A percentile compares a stretch with the other conserved stretches of the same genome.
Conservation (phyloP, 2,888 invertebrate species). For the Dynastes tityus region DNA sequence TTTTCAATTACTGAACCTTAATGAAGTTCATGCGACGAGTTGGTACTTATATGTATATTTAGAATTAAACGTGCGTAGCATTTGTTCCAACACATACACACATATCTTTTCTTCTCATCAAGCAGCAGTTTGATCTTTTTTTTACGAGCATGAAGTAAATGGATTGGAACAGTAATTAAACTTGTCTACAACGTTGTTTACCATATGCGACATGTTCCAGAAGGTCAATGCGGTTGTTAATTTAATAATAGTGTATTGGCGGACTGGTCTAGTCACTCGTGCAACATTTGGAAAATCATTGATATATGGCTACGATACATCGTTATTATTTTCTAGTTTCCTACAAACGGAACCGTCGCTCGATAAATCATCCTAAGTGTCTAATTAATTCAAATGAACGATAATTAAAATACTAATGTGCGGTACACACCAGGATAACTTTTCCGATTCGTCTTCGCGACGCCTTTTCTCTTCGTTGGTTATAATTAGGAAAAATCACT, state of each 20-base stretch:
- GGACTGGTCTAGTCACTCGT: not conserved
- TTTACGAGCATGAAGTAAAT: conserved; percentile 29
- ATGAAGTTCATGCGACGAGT: conserved; percentile 38
- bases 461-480: not conserved
- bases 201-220: conserved; percentile 42
- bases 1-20: conserved; percentile 25
- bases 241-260: conserved; percentile 39
- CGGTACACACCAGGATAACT: conserved; percentile 2
- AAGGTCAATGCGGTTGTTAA: conserved; percentile 43
- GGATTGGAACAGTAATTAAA: conserved; percentile 45
- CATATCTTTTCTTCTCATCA: conserved; percentile 32
- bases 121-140: conserved; percentile 45
- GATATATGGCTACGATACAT: conserved; percentile 10
- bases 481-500: conserved; percentile 11
- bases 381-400: conserved; percentile 41
- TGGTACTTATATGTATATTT: conserved; percentile 38
- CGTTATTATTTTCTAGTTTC: conserved; percentile 34
- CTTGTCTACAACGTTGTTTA: conserved; percentile 44
- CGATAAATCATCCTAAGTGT: conserved; percentile 30
- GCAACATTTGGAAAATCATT: conserved; percentile 15
- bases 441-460: conserved; percentile 3
- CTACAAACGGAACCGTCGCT: not conserved
- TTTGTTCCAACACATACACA: conserved; percentile 31
- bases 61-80: conserved; percentile 33
- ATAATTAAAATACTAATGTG: conserved; percentile 37